phyloP scores from a whole-genome alignment of 2,888 invertebrate species.

The Heliconius cydno region DNA sequence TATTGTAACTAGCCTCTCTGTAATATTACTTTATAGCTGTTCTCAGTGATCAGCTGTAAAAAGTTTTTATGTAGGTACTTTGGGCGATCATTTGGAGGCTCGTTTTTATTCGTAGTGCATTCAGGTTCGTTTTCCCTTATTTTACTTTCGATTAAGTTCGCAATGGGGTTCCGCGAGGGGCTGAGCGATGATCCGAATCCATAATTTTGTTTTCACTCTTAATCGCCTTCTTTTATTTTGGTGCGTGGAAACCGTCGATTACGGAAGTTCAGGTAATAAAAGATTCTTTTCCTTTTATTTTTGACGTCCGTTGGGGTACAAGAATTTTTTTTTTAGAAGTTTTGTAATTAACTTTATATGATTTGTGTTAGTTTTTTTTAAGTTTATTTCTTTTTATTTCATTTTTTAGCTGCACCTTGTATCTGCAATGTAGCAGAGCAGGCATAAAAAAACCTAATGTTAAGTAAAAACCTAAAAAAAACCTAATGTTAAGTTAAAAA shows the following conservation, averaged over 20 bases:
- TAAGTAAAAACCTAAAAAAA: too few relatives aligned
- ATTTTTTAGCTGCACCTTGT: too few relatives aligned
- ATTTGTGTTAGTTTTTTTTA: too few relatives aligned
- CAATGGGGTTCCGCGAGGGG: constrained; percentile 13
- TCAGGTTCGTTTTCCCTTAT: constrained; percentile 27
- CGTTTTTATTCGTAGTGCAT: constrained; percentile 35
- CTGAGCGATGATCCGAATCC: constrained; percentile 30
- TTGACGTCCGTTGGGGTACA: neutral
- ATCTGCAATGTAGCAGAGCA: too few relatives aligned
- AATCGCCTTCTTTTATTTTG: constrained; percentile 30
- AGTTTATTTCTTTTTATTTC: too few relatives aligned
- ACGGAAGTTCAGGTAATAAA: constrained; percentile 10
- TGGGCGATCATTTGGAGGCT: constrained; percentile 15
- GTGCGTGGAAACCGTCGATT: constrained; percentile 20
- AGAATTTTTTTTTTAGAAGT: neutral
- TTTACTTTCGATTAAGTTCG: constrained; percentile 28
- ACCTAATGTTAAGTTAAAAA: too few relatives aligned
- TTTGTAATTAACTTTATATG: neutral
- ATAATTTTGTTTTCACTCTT: constrained; percentile 29
- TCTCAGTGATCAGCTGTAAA: constrained; percentile 3
- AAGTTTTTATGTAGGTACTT: constrained; percentile 16
- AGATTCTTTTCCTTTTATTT: neutral
- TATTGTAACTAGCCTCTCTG: neutral
- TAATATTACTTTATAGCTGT: constrained; percentile 16
- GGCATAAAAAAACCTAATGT: too few relatives aligned